Base-by-base conservation (phyloP, 2,888 invertebrate genomes). In the Agrotis exclamationis region DNA sequence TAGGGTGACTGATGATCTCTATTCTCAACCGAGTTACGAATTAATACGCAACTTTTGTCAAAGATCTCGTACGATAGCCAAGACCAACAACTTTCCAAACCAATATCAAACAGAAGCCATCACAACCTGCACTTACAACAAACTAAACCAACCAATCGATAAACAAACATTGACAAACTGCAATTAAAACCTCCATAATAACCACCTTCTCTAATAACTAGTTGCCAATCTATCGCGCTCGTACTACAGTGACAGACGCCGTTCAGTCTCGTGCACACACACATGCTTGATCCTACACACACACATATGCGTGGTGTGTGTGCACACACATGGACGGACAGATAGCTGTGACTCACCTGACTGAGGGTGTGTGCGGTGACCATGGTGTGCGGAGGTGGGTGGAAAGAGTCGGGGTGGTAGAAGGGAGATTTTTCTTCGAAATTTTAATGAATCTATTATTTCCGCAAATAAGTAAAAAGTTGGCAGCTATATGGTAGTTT, bases 281-380 rank as follows among this genome's bases (percentile, higher is more conserved):
- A 76, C 33, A 63, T 58, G 45, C 56, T 44, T 39, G 39, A 11
- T 95, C 91, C 89, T 89, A 92, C 93, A 22, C 93, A 93, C 93
- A 93, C 93, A 76, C 33, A 63, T 58, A 33, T 2, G 39, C 39
- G 39, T 39, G 39, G 39, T 39, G 39, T 39, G 45, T 53, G 45
- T 50, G 75, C 84, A 86, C 89, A 72, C 92, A 90, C 91, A 92
- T 91, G 84, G 81, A 76, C 80, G 80, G 80, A 87, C 87, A 92
- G 92, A 93, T 91, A 93, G 89, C 85, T 88, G 90, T 95, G 95
- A 95, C 93, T 95, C 95, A 95, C 95, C 95, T 94, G 94, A 89
- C 88, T 87, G 94, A 94, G 94, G 92, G 93, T 88, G 82, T 89
- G 87, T 89, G 80, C 60, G 83, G 89, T 85, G 85, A 82, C 94